These are phyloP conservation scores for Carterocephalus palaemon DNA, from an alignment of 2,888 invertebrate species.

Conservation along the genomic window DNA sequence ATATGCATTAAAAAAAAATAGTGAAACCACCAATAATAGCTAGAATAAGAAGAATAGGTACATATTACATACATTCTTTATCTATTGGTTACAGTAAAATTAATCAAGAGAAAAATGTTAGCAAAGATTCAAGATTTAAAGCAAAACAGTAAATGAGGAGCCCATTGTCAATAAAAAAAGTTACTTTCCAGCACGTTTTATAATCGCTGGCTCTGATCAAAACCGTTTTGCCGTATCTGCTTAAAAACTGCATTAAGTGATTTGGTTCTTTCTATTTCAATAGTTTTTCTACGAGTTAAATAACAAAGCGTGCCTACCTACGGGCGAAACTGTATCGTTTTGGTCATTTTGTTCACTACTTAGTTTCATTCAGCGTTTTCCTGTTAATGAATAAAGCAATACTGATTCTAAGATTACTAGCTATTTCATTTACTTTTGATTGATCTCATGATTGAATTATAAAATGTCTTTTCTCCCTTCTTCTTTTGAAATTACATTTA, in stretches of 20 bases:
- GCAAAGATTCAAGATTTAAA: not conserved
- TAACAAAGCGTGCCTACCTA: conserved; percentile 11
- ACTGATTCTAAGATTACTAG: not conserved
- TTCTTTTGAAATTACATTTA: no score
- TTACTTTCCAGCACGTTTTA: conserved; percentile 10
- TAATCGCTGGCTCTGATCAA: not conserved
- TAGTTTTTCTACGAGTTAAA: conserved; percentile 7
- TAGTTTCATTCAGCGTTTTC: conserved; percentile 3
- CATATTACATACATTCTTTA: no score
- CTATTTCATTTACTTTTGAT: not conserved
- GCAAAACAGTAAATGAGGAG: not conserved
- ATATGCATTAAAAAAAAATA: no score
- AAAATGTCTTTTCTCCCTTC: no score
- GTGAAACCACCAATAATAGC: no score
- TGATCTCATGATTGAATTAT: no score
- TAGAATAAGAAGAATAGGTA: no score
- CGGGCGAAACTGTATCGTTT: conserved; percentile 1
- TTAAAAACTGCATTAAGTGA: conserved; percentile 6
- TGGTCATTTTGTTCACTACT: not conserved
- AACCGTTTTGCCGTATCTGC: conserved; percentile 1
- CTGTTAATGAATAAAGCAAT: conserved; percentile 1
- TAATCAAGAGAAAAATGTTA: no score
- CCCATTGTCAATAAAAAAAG: conserved; percentile 3
- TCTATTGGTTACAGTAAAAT: no score
- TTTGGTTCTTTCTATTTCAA: conserved; percentile 8